Conservation (phyloP, 2,888 invertebrate species). For the Galerucella nymphaeae region DNA sequence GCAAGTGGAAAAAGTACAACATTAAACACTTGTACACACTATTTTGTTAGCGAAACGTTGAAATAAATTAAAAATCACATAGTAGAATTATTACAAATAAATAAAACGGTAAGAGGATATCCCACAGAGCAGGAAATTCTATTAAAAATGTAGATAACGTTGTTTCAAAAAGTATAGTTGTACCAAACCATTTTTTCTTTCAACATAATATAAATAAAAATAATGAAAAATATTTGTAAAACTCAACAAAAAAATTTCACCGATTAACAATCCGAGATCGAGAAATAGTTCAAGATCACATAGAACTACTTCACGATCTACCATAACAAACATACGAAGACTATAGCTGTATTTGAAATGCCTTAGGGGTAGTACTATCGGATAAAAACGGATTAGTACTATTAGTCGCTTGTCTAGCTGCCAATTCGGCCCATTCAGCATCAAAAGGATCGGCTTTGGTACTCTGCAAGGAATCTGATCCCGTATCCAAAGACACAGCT, state of each 20-base stretch:
- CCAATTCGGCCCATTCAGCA: constrained; percentile 83
- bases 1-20: no score
- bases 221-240: constrained; percentile 32
- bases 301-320: background rate
- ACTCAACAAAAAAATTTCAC: constrained; percentile 26
- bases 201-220: constrained; percentile 19
- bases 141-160: background rate
- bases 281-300: constrained; percentile 1
- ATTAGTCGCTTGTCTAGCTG: constrained; percentile 67
- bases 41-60: no score
- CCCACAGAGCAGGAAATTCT: background rate
- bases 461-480: constrained; percentile 54
- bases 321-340: constrained; percentile 16
- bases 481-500: constrained; percentile 70
- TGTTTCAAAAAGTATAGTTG: background rate
- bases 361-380: constrained; percentile 67
- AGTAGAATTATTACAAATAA: constrained; percentile 18
- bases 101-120: no score
- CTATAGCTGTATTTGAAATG: constrained; percentile 73
- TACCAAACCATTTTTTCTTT: constrained; percentile 2
- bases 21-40: no score
- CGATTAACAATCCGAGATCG: constrained; percentile 22
- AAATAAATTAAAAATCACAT: background rate
- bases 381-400: constrained; percentile 74
- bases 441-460: constrained; percentile 78